Evolutionary conservation across 2,888 invertebrate genomes (phyloP).

Genomic region (Torymus tubicola): DNA sequence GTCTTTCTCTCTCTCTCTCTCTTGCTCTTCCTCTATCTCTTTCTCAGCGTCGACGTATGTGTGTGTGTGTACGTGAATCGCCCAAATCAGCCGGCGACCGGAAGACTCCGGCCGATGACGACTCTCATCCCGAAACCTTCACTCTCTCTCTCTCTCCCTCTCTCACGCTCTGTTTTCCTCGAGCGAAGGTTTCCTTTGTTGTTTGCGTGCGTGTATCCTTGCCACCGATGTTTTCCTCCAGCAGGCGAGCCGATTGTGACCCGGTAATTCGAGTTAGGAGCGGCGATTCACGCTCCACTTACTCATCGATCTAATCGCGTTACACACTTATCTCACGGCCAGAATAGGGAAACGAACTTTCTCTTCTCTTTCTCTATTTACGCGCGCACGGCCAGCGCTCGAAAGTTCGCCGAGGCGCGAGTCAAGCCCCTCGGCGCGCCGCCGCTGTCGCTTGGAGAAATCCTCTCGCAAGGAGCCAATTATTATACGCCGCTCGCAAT

Average conservation of each 20-base stretch:
- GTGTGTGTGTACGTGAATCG: background rate
- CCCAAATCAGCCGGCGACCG: slow-evolving; percentile 41
- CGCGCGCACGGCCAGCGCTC: background rate
- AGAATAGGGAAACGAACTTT: background rate
- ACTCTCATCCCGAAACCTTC: slow-evolving; percentile 29
- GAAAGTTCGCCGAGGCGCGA: slow-evolving; percentile 30
- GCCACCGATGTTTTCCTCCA: background rate
- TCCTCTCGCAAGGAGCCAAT: slow-evolving; percentile 8
- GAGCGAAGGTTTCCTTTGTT: background rate
- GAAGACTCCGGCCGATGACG: slow-evolving; percentile 25
- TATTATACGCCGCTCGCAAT: background rate
- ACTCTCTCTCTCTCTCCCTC: background rate
- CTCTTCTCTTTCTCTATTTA: background rate
- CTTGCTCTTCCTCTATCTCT: too few species aligned
- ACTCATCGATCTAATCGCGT: slow-evolving; percentile 20
- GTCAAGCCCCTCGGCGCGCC: background rate
- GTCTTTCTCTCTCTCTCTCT: too few species aligned
- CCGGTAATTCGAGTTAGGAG: slow-evolving; percentile 19
- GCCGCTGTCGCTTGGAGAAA: background rate
- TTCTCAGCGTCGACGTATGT: too few species aligned
- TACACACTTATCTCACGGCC: slow-evolving; percentile 21
- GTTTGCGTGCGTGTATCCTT: too few species aligned
- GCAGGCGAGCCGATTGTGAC: slow-evolving; percentile 3
- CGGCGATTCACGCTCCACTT: slow-evolving; percentile 3
- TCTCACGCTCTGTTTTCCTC: background rate